A percentile compares a stretch with the other conserved stretches of the same genome.
Conservation (phyloP, 1,140 invertebrate genomes). For the Zaprionus nigranus region DNA sequence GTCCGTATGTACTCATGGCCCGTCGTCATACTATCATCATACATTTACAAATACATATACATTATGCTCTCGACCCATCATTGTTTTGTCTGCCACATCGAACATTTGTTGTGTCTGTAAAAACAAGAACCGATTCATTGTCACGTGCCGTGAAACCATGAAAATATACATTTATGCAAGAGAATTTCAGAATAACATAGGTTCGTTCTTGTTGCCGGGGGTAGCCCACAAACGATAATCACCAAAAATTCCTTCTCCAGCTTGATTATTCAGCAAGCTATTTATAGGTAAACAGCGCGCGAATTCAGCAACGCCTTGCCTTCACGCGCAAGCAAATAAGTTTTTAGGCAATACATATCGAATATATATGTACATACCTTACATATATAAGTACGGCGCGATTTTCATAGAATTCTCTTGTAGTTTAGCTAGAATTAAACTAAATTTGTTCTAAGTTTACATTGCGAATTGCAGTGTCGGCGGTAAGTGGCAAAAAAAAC, state of each 20-base stretch:
- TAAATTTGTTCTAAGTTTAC: conserved; percentile 64
- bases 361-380: conserved; percentile 2
- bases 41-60: conserved; percentile 7
- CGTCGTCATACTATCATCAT: conserved; percentile 23
- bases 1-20: conserved; percentile 14
- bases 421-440: no score
- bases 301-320: conserved; percentile 17
- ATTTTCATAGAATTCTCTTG: conserved; percentile 3
- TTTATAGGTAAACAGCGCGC: conserved; percentile 32
- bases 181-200: conserved; percentile 62
- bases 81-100: conserved; percentile 37
- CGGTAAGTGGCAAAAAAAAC: conserved; percentile 73
- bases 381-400: conserved; percentile 1
- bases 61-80: conserved; percentile 12
- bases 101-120: conserved; percentile 51
- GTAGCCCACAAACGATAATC: conserved; percentile 52
- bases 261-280: conserved; percentile 36
- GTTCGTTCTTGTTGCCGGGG: conserved; percentile 78
- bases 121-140: conserved; percentile 44
- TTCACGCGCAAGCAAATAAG: conserved; percentile 13
- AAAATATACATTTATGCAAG: conserved; percentile 18
- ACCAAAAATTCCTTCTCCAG: conserved; percentile 34
- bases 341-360: neutral
- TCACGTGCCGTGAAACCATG: conserved; percentile 60
- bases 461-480: conserved; percentile 80